Evolutionary conservation across 2,888 invertebrate genomes (phyloP), one percentile per base, ranked within the genome.

Genomic region (Boloria selene): DNA sequence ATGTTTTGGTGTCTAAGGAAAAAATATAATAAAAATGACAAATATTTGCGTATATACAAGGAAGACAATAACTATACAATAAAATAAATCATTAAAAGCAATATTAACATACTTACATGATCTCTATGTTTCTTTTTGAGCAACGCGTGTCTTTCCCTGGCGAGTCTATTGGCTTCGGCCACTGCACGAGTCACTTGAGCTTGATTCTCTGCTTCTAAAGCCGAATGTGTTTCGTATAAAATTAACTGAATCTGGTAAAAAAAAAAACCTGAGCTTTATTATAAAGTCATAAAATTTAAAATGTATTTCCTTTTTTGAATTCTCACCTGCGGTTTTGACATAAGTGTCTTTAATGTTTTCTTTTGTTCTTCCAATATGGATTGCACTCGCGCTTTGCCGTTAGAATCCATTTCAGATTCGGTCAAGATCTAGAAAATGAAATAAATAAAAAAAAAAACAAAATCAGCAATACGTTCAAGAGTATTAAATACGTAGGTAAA

Each of bases 151-250:
- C 95, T 94, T 59, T 96, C 94, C 49, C 94, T 89, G 0, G 96
- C 96, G 70, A 95, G 86, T 55, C 93, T 90, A 78, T 97, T 97
- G 0, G 96, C 94, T 74, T 95, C 94, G 0, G 94, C 93, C 0
- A 96, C 92, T 0, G 95, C 94, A 51, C 94, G 93, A 0, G 93
- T 87, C 17, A 96, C 94, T 94, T 97, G 96, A 26, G 94, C 94
- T 51, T 93, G 92, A 72, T 97, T 97, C 83, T 97, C 97, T 0
- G 95, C 94, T 45, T 94, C 94, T 51, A 96, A 86, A 60, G 95
- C 94, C 0, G 96, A 96, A 85, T 97, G 96, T 0, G 96, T 96
- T 81, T 96, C 96, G 76, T 97, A 97, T 44, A 97, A 84, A 14
- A 97, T 94, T 70, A 97, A 93, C 79, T 97, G 97, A 26, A 97